Conservation (phyloP, 2,888 invertebrate genomes). For the Furcula furcula region DNA sequence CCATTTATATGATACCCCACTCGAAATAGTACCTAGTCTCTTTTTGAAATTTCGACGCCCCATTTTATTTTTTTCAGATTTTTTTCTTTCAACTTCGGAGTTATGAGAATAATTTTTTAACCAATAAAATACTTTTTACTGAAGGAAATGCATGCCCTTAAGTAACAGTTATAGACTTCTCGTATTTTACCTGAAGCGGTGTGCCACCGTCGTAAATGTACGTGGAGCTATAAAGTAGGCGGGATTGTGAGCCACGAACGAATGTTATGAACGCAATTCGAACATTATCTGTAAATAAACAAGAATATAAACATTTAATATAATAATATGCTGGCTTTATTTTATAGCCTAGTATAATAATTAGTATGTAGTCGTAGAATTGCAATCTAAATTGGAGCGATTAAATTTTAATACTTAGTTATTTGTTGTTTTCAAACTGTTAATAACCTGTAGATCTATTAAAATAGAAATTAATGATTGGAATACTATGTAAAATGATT, state of each 20-base stretch:
- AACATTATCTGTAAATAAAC: not conserved
- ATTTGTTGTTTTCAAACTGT: no score
- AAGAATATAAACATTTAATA: not conserved
- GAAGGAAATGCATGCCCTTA: not conserved
- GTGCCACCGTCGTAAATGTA: not conserved
- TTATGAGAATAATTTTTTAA: no score
- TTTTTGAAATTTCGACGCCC: no score
- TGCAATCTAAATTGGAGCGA: conserved; percentile 1
- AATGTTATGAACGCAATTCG: conserved; percentile 1
- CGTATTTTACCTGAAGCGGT: not conserved
- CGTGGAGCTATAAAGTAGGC: conserved; percentile 1
- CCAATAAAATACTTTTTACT: no score
- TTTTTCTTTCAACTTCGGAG: no score
- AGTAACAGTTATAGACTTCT: not conserved
- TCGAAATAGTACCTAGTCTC: no score
- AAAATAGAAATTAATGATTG: no score
- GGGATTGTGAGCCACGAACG: not conserved
- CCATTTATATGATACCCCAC: no score
- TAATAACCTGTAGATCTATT: no score
- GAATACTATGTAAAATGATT: no score
- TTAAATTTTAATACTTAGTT: no score
- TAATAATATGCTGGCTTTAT: not conserved
- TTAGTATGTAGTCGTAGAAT: not conserved
- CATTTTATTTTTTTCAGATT: no score
- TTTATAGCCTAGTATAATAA: not conserved